A percentile compares a stretch with the other conserved stretches of the same genome.
These are phyloP conservation scores for Rhyacichthys aspro DNA, from an alignment of 2,797 vertebrate species.

Conservation along the genomic window DNA sequence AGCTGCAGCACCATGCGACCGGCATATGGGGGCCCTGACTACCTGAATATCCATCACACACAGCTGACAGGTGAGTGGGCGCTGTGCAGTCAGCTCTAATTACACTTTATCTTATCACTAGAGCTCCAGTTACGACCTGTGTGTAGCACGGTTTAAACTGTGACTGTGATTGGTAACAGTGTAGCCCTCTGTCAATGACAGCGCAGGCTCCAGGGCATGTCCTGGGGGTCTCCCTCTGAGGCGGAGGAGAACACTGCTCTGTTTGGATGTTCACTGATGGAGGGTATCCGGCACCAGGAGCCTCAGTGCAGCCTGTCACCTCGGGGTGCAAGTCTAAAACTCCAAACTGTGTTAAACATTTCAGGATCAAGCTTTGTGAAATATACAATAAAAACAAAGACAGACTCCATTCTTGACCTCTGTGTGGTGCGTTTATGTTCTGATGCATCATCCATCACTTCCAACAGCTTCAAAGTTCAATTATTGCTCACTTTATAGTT, in stretches of 20 bases:
- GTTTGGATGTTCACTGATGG: constrained; percentile 42
- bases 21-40: constrained; percentile 47
- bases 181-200: constrained; percentile 64
- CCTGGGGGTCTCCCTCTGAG: constrained; percentile 52
- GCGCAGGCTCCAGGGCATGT: constrained; percentile 50
- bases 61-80: constrained; percentile 63
- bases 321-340: constrained; percentile 41
- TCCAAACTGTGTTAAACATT: no score
- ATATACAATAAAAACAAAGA: no score
- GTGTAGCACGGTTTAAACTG: constrained; percentile 11
- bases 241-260: constrained; percentile 30
- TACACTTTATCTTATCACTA: constrained; percentile 39
- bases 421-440: no score
- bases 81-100: constrained; percentile 60
- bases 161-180: constrained; percentile 24
- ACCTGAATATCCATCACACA: constrained; percentile 66
- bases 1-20: constrained; percentile 12
- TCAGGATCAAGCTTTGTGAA: no score
- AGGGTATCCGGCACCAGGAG: constrained; percentile 68
- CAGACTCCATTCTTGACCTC: no score
- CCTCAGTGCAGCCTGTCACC: constrained; percentile 50
- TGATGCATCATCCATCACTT: no score
- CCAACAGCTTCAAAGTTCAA: no score
- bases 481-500: no score
- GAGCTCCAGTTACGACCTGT: constrained; percentile 22